Base-by-base conservation (phyloP, 2,888 invertebrate genomes). In the Biston betularia region DNA sequence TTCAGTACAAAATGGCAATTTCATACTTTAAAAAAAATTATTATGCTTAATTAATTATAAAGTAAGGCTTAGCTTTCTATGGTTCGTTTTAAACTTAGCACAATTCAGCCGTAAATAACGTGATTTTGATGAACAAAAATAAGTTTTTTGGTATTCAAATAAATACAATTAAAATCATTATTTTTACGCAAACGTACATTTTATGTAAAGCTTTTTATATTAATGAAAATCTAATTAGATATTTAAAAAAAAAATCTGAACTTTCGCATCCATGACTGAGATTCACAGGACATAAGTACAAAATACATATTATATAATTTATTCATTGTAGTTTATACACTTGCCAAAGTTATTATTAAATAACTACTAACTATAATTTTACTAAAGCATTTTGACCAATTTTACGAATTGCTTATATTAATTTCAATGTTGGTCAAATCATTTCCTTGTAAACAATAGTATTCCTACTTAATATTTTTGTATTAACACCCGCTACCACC, bases 301-400 rank as follows among this genome's bases (percentile, higher is more conserved):
- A 89, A 87, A 75, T 77, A 69, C 69, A 68, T 75, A 65, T 74
- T 75, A 65, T 74, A 69, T 77, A 76, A 58, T 58, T 38, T 58
- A 40, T 58, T 49, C 42, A 49, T 49, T 76, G 71, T 81, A 81
- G 73, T 74, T 79, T 78, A 81, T 78, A 79, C 67, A 79, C 87
- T 89, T 88, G 89, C 89, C 89, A 90, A 89, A 90, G 89, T 82
- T 86, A 84, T 80, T 76, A 75, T 77, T 73, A 74, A 73, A 75
- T 72, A 71, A 75, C 69, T 80, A 79, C 75, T 81, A 80, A 80
- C 49, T 9, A 42, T 57, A 58, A 9, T 56, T 38, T 45, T 52
- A 35, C 12, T 42, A 34, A n/a, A 11, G 24, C 42, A 55, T n/a
- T 65, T 35, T 33, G 44, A 42, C 38, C 34, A 50, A 57, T 35